Evolutionary conservation across 2,888 invertebrate genomes (phyloP).

Genomic region (Sesia apiformis): DNA sequence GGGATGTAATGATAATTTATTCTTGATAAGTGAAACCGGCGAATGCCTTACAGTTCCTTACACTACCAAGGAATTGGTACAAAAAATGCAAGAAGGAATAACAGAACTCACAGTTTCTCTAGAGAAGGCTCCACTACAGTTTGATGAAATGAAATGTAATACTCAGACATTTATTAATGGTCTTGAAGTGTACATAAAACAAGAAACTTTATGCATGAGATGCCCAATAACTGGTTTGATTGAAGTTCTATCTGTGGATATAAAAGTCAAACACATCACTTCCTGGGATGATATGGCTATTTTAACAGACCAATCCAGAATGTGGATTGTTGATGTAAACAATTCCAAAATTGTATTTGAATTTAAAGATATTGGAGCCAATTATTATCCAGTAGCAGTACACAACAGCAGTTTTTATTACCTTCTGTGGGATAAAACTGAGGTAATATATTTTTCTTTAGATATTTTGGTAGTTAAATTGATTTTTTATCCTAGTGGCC

Average conservation of each 20-base stretch:
- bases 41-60: constrained; percentile 33
- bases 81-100: constrained; percentile 22
- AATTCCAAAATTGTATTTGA: constrained; percentile 28
- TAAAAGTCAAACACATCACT: constrained; percentile 23
- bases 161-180: constrained; percentile 20
- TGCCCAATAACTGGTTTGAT: constrained; percentile 42
- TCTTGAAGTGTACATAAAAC: constrained; percentile 25
- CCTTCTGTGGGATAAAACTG: constrained; percentile 29
- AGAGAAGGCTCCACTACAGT: constrained; percentile 22
- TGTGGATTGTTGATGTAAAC: constrained; percentile 44
- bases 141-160: constrained; percentile 5
- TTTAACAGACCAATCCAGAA: constrained; percentile 28
- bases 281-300: constrained; percentile 40
- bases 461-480: background rate
- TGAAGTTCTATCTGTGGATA: constrained; percentile 22
- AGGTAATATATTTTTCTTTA: constrained; percentile 27
- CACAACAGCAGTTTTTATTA: constrained; percentile 45
- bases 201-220: constrained; percentile 22
- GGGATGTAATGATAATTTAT: constrained; percentile 20
- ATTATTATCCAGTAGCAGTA: constrained; percentile 36
- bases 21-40: constrained; percentile 47
- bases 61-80: constrained; percentile 22
- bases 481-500: background rate
- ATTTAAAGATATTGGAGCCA: constrained; percentile 27
- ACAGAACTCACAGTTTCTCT: constrained; percentile 25